A percentile compares a stretch with the other conserved stretches of the same genome.
phyloP scores from a whole-genome alignment of 1,140 invertebrate genomes.

The Eurosta solidaginis region DNA sequence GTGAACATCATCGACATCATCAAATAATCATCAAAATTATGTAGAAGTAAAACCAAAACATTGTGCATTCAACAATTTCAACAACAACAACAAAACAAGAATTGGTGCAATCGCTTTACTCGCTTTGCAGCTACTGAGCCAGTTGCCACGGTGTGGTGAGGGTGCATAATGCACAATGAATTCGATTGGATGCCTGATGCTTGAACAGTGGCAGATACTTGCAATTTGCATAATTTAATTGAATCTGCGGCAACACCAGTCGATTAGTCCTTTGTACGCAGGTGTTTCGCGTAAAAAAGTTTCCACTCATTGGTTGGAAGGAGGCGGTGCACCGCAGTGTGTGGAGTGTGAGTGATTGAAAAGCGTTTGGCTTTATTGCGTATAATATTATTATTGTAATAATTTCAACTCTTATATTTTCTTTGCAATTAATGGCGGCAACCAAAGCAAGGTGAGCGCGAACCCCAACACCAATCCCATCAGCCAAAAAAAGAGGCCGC shows the following conservation, averaged over 20 bases:
- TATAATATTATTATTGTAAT: neutral
- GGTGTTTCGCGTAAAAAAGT: neutral
- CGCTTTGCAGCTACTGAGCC: neutral
- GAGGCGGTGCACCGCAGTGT: too few species aligned
- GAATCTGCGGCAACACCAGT: constrained; percentile 50
- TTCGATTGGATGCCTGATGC: constrained; percentile 4
- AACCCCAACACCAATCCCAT: neutral
- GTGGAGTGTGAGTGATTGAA: neutral
- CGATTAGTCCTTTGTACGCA: neutral
- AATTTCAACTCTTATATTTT: neutral
- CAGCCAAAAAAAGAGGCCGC: neutral
- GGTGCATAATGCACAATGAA: neutral
- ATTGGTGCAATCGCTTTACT: neutral
- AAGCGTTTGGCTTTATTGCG: neutral
- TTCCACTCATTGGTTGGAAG: neutral
- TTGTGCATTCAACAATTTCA: constrained; percentile 35
- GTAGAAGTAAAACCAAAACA: constrained; percentile 33
- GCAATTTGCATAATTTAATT: constrained; percentile 57
- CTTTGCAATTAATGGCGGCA: neutral
- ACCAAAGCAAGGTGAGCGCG: too few species aligned
- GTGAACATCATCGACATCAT: constrained; percentile 56
- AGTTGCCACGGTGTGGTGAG: neutral
- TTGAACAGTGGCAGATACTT: constrained; percentile 36
- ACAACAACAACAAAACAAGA: constrained; percentile 23
- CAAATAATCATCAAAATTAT: constrained; percentile 30